Base-by-base conservation (phyloP, 2,888 invertebrate species). In the Chesias legatella region DNA sequence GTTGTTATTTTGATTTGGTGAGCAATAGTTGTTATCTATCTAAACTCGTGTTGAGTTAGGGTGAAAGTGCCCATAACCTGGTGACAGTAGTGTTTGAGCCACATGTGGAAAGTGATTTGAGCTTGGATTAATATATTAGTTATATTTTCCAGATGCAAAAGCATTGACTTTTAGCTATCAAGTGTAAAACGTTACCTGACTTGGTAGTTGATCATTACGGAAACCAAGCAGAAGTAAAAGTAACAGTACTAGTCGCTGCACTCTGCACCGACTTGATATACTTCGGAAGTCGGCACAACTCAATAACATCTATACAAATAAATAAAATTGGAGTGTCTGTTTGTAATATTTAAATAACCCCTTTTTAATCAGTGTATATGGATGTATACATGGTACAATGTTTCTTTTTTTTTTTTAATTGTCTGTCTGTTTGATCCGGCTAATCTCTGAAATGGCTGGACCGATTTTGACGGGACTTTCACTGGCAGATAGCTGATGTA, bases 1-100 rank as follows among this genome's bases (percentile, higher is more conserved):
- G n/a, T n/a, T n/a, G n/a, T n/a, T n/a, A n/a, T n/a, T n/a, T n/a
- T n/a, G n/a, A n/a, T n/a, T n/a, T n/a, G n/a, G n/a, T n/a, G n/a
- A n/a, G n/a, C n/a, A n/a, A n/a, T n/a, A n/a, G n/a, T n/a, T n/a
- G n/a, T n/a, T n/a, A n/a, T n/a, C n/a, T n/a, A n/a, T n/a, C n/a
- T n/a, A n/a, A n/a, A n/a, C n/a, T n/a, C n/a, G n/a, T n/a, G n/a
- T 40, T 33, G 27, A 40, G 37, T 39, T 34, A 26, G 27, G 57
- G 65, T 62, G 65, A 66, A 66, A 66, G 65, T 66, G 48, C 44
- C 25, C 32, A 34, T 38, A 28, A 29, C 37, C 26, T 39, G 46
- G 35, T 40, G 37, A 31, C 24, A 40, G 26, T 52, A 20, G 30
- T 33, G 45, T 44, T 13, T 10, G 26, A n/a, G 22, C n/a, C n/a